A percentile compares a stretch with the other conserved stretches of the same genome.
Conservation (phyloP, 2,113 vertebrate genomes). For the Siphamia tubifer region DNA sequence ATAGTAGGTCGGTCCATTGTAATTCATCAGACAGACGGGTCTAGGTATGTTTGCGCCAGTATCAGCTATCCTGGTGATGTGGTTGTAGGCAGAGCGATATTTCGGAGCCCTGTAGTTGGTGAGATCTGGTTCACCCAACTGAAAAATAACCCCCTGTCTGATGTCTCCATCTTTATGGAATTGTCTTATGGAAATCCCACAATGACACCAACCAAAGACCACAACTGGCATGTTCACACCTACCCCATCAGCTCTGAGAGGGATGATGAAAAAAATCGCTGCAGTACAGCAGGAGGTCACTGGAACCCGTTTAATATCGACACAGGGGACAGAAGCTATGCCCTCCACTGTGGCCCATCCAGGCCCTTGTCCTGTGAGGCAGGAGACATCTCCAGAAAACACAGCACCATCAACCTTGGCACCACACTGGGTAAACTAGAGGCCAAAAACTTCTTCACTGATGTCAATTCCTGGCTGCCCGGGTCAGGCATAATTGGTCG, state of each 20-base stretch:
- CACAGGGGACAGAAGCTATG: slow-evolving; percentile 62
- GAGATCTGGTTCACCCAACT: slow-evolving; percentile 77
- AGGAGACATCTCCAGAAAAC: slow-evolving; percentile 78
- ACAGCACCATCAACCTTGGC: slow-evolving; percentile 59
- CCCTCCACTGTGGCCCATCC: slow-evolving; percentile 56
- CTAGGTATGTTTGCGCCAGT: slow-evolving; percentile 71
- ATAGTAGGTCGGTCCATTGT: slow-evolving; percentile 83
- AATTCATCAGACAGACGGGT: slow-evolving; percentile 58
- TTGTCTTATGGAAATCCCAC: slow-evolving; percentile 68
- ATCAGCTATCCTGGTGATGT: slow-evolving; percentile 76
- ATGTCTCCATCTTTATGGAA: slow-evolving; percentile 80
- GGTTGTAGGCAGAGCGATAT: slow-evolving; percentile 63
- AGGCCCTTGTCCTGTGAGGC: slow-evolving; percentile 78
- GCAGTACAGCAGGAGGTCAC: slow-evolving; percentile 73
- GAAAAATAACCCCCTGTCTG: slow-evolving; percentile 72
- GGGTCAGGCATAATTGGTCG: slow-evolving; percentile 63
- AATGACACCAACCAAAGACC: slow-evolving; percentile 53
- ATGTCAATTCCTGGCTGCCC: slow-evolving; percentile 75
- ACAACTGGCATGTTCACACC: slow-evolving; percentile 82
- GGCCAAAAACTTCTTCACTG: slow-evolving; percentile 79
- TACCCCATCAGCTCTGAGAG: slow-evolving; percentile 79
- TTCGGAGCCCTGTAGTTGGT: slow-evolving; percentile 75
- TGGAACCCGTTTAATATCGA: slow-evolving; percentile 78
- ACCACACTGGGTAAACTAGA: slow-evolving; percentile 17
- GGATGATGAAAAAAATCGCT: slow-evolving; percentile 63